phyloP scores from a whole-genome alignment of 2,113 vertebrate species.

The Laticauda colubrina region DNA sequence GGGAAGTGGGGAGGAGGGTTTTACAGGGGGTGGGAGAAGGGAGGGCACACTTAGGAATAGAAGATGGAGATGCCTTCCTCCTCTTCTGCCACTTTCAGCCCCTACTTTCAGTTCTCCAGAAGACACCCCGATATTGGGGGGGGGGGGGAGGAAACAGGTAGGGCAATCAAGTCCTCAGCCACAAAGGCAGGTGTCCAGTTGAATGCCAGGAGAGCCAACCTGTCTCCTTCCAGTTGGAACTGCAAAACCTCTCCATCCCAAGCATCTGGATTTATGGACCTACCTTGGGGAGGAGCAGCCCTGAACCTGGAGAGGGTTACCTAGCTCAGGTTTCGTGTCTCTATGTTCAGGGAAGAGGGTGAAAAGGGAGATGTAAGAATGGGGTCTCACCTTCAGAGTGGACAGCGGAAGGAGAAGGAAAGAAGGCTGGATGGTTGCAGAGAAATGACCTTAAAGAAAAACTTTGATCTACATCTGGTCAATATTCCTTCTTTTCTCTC shows the following conservation, averaged over 20 bases:
- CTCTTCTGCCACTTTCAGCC: too few relatives aligned
- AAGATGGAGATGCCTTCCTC: background rate
- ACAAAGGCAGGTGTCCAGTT: background rate
- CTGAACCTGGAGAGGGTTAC: background rate
- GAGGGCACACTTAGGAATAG: background rate
- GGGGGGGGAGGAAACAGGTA: background rate
- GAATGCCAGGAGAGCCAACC: background rate
- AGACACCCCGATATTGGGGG: background rate
- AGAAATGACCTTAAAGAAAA: background rate
- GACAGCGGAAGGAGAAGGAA: background rate
- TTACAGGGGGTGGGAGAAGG: background rate
- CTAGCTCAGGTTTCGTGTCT: background rate
- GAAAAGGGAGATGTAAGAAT: background rate
- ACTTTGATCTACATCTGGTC: background rate
- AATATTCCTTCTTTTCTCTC: too few relatives aligned
- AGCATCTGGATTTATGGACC: background rate
- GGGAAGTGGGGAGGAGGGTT: background rate
- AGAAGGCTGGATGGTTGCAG: background rate
- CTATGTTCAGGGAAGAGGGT: background rate
- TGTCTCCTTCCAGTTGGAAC: background rate
- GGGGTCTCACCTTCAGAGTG: background rate
- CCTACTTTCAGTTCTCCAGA: background rate
- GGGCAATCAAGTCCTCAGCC: background rate
- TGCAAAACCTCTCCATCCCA: background rate
- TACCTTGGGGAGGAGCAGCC: background rate